Percentiles rank a stretch among this genome's conserved stretches.
phyloP scores from a whole-genome alignment of 2,113 vertebrate species.

The Guaruba guarouba region DNA sequence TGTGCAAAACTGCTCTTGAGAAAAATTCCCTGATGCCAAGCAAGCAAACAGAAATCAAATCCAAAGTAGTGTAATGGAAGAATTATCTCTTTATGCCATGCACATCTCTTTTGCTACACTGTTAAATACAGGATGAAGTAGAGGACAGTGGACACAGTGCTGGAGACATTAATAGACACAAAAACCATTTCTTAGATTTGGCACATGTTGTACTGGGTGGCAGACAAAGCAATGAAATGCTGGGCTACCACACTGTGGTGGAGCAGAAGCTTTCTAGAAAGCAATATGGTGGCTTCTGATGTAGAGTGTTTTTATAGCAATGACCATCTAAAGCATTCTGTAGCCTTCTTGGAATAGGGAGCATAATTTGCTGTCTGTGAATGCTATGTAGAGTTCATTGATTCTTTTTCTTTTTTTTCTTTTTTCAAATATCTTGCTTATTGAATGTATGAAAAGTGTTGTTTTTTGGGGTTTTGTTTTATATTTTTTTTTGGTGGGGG shows the following conservation, averaged over 20 bases:
- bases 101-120: fast-evolving
- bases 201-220: neutral
- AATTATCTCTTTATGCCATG: neutral
- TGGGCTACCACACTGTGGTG: neutral
- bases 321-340: neutral
- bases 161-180: neutral
- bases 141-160: fast-evolving
- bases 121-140: neutral
- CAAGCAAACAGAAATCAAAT: neutral
- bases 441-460: neutral
- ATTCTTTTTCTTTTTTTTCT: neutral
- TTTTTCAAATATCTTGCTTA: neutral
- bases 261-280: neutral
- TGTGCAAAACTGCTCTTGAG: neutral
- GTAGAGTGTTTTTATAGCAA: neutral
- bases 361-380: neutral
- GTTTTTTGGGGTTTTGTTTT: neutral
- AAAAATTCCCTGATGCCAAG: neutral
- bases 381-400: neutral
- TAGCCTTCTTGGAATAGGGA: neutral
- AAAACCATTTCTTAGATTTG: neutral
- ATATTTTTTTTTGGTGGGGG: neutral
- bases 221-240: neutral
- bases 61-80: neutral
- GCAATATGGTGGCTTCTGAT: neutral